Base-by-base conservation (phyloP, 2,797 vertebrate genomes). In the Somateria mollissima region DNA sequence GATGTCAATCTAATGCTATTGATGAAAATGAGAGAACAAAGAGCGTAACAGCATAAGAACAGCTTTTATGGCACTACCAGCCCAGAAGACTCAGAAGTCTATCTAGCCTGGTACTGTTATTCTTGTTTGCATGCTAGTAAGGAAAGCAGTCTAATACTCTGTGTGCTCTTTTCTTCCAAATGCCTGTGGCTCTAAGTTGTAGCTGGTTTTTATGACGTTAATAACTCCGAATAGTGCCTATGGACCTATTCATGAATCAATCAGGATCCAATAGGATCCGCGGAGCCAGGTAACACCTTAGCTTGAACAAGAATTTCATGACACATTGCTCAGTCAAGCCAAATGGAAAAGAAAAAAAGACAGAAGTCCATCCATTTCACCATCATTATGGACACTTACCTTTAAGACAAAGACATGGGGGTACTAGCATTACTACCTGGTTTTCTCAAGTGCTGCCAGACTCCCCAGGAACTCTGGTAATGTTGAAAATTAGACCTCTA, bases 401-500 rank as follows among this genome's bases (percentile, higher is more conserved):
- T 91, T 89, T 51, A 75, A 30, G 30, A 78, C 41, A 66, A 91
- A 72, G 34, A 17, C 21, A 34, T 0, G 22, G 54, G 72, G 39
- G 21, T 73, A 43, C 27, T 71, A 67, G 47, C 20, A 49, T 37
- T 67, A 39, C 11, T 19, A 15, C 47, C 20, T 89, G 61, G 62
- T 69, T 87, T 89, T 87, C 61, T 51, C 54, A 77, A 64, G 57
- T 15, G 4, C 60, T 91, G 30, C 37, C 74, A 61, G 53, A 19
- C 53, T 86, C 53, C 45, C 39, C 5, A 11, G 78, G 83, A 90
- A 13, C 19, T 43, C 78, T 27, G 57, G 66, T 41, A 69, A 82
- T 62, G 90, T 5, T 83, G 54, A 83, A 96, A 85, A 93, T 90
- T 49, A 92, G 72, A 89, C 45, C 13, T 94, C 58, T 77, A 61